A percentile compares a stretch with the other conserved stretches of the same genome.
Conservation (phyloP, 2,888 invertebrate species). For the Drosophila fulvimacula region DNA sequence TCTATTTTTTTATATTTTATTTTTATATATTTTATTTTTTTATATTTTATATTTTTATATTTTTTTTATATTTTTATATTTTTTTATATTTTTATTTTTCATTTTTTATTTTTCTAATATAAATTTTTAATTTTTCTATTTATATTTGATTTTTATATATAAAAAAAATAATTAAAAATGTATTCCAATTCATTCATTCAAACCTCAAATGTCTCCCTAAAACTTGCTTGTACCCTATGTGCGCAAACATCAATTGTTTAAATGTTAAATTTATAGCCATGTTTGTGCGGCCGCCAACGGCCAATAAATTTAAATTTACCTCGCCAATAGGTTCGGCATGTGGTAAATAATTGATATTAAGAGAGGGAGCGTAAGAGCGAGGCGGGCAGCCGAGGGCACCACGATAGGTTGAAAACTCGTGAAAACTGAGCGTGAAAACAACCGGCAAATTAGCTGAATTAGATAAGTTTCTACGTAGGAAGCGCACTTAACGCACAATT, state of each 20-base stretch:
- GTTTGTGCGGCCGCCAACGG: conserved; percentile 64
- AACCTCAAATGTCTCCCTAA: no score
- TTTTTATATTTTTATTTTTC: no score
- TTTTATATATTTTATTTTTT: no score
- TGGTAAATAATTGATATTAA: conserved; percentile 57
- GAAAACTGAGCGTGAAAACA: conserved; percentile 52
- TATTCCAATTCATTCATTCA: no score
- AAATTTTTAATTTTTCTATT: no score
- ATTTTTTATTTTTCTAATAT: no score
- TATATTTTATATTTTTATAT: no score
- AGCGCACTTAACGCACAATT: conserved; percentile 61
- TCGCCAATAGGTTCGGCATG: conserved; percentile 15
- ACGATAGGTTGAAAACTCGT: not conserved
- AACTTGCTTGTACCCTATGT: not conserved
- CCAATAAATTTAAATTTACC: conserved; percentile 70
- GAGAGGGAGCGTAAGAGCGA: not conserved
- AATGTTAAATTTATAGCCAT: conserved; percentile 66
- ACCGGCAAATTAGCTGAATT: conserved; percentile 63
- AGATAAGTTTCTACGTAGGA: conserved; percentile 46
- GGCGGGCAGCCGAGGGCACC: not conserved
- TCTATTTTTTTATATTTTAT: no score
- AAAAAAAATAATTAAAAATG: no score
- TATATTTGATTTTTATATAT: no score
- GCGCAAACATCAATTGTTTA: conserved; percentile 64
- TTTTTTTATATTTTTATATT: no score